Evolutionary conservation across 1,140 invertebrate species (phyloP), one percentile per base, ranked within the genome.

Genomic region (Calephelis virginiensis): DNA sequence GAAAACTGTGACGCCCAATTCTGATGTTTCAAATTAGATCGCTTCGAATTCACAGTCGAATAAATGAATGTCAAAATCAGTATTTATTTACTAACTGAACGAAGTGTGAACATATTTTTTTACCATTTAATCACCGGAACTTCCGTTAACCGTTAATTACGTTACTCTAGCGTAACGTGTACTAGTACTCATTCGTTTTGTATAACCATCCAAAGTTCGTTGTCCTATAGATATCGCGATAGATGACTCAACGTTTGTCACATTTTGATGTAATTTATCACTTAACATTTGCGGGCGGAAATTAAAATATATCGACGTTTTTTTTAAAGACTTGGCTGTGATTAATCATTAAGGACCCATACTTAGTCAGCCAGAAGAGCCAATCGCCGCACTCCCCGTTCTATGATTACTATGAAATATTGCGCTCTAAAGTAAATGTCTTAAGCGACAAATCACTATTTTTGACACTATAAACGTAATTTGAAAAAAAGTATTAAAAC

Each of bases 201-300:
- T 81, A 78, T 78, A 72, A 72, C 75, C 61, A 81, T 77, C 68
- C 63, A 28, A 56, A 48, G 80, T 77, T 79, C 82, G 79, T 63
- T 72, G 82, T 77, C 78, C 72, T 63, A 64, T 64, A 49, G 50
- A 56, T 56, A 59, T 59, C 37, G 53, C 28, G 53, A 59, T 59
- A 12, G 10, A 9, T 59, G 10, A 59, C 17, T 59, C 53, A 59
- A 8, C 28, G 28, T 11, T n/a, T 37, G 53, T 11, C 28, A 28
- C 28, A n/a, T n/a, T 59, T 6, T 59, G 37, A 38, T 17, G 28
- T 38, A 11, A 59, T 38, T 38, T 59, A 38, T 38, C 28, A 38
- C 12, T n/a, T 28, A 0, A 17, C 6, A 59, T 59, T 38, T 59
- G 12, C 53, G 11, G 53, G 1, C 28, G 17, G 12, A 59, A 59